Conservation (phyloP, 2,797 vertebrate species). For the Rhynchonycteris naso region DNA sequence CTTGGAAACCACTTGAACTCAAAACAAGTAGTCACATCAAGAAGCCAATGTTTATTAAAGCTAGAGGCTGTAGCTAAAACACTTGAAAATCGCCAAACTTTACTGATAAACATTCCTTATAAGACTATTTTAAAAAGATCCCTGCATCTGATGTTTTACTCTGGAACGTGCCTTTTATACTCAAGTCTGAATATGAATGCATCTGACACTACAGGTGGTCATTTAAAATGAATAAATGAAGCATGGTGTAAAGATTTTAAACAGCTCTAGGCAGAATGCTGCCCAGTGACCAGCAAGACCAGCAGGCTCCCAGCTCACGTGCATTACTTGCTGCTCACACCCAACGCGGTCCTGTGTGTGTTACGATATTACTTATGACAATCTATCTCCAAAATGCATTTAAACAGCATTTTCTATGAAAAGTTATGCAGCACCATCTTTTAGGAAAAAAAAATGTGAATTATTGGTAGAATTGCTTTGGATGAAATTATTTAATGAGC, state of each 20-base stretch:
- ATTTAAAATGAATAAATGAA: neutral
- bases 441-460: neutral
- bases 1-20: neutral
- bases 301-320: rapidly evolving
- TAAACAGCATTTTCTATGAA: neutral
- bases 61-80: neutral
- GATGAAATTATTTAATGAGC: neutral
- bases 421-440: neutral
- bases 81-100: neutral
- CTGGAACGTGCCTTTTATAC: neutral
- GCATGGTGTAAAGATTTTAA: neutral
- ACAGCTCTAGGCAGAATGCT: neutral
- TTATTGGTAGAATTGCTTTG: neutral
- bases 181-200: neutral
- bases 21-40: neutral
- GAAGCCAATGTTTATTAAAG: neutral
- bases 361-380: neutral
- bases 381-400: neutral
- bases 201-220: neutral
- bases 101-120: neutral
- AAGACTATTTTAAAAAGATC: neutral
- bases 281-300: neutral
- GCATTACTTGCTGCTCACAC: too few species aligned
- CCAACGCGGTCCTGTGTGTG: rapidly evolving
- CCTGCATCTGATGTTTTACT: neutral